phyloP scores from a whole-genome alignment of 2,113 vertebrate genomes.

The Aegypius monachus region DNA sequence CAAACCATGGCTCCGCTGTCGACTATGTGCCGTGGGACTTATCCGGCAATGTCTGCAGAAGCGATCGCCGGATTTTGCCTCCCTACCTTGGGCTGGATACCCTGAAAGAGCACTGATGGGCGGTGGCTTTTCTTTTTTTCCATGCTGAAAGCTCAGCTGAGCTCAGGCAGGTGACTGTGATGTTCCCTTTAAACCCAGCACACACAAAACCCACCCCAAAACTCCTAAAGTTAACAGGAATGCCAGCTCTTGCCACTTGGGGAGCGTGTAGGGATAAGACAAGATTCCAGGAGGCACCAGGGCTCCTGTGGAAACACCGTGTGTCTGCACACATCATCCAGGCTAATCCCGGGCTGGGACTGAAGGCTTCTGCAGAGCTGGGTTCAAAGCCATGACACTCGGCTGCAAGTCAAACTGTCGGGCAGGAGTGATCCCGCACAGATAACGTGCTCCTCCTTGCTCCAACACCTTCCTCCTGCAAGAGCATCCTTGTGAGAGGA shows the following conservation, averaged over 20 bases:
- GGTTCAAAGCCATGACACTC: neutral
- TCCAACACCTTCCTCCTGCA: neutral
- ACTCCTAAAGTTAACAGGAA: neutral
- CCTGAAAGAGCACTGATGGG: fast-evolving
- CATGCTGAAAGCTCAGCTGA: neutral
- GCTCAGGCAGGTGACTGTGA: neutral
- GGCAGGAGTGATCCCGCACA: neutral
- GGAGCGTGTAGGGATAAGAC: neutral
- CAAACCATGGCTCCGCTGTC: neutral
- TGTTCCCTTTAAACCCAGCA: neutral
- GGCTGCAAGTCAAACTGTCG: neutral
- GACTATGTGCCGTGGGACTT: fast-evolving
- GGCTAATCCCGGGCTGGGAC: neutral
- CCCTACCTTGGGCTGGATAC: neutral
- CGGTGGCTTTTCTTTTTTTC: neutral
- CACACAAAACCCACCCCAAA: neutral
- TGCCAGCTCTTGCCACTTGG: fast-evolving
- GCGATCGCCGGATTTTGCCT: fast-evolving
- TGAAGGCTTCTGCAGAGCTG: neutral
- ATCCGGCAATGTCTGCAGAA: fast-evolving
- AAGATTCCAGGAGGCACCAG: neutral
- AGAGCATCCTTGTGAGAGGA: neutral
- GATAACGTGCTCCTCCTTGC: neutral
- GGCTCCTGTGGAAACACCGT: fast-evolving
- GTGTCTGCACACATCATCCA: neutral